These are phyloP conservation scores for Saccostrea glomerata DNA, from an alignment of 1,140 invertebrate genomes.

Conservation along the genomic window DNA sequence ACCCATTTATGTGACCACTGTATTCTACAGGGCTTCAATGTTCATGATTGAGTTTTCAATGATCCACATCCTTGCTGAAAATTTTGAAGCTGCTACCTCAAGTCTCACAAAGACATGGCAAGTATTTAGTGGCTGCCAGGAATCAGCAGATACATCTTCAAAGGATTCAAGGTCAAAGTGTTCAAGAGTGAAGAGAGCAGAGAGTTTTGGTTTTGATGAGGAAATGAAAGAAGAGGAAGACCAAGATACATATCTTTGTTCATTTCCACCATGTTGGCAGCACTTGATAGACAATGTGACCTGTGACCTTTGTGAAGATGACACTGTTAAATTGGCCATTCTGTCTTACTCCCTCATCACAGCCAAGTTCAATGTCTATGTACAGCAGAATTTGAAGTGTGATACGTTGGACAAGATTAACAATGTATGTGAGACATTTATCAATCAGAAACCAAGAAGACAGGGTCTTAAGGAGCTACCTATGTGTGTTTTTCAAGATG, in stretches of 20 bases:
- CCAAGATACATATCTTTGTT: not conserved
- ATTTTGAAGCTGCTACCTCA: not conserved
- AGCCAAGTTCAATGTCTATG: not conserved
- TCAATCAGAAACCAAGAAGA: not conserved
- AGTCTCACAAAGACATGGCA: conserved; percentile 21
- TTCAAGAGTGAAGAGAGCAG: conserved; percentile 4
- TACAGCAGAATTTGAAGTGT: not conserved
- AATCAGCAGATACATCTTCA: not conserved
- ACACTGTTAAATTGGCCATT: conserved; percentile 15
- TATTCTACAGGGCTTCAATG: not conserved
- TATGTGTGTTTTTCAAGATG: not conserved
- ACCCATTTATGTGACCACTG: not conserved
- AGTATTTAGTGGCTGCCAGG: not conserved
- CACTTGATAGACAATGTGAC: conserved; percentile 34
- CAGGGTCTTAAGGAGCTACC: not conserved
- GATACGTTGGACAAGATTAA: conserved; percentile 25
- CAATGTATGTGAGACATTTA: not conserved
- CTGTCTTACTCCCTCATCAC: conserved; percentile 13
- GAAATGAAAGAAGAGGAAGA: not conserved
- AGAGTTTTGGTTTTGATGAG: conserved; percentile 36
- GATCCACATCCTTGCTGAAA: conserved; percentile 40
- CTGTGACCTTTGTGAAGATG: conserved; percentile 45
- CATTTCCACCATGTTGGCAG: conserved; percentile 19
- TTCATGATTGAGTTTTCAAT: conserved; percentile 42
- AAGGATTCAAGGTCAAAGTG: not conserved